Evolutionary conservation across 2,888 invertebrate species (phyloP).

Genomic region (Cyclophora punctaria): DNA sequence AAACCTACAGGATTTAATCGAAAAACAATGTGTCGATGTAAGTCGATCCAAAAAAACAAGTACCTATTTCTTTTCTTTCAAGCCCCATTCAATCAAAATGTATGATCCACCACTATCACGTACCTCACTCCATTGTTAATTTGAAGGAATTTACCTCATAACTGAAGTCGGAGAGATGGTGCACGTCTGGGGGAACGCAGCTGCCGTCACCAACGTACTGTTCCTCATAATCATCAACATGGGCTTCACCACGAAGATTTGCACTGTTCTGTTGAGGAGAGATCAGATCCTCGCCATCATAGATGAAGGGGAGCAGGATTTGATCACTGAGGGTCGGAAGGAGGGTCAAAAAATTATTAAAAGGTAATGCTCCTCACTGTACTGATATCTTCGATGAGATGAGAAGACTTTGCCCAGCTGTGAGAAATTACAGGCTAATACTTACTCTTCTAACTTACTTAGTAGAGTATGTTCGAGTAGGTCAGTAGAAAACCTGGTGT

Average conservation of each 20-base stretch:
- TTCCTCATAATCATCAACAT: constrained; percentile 49
- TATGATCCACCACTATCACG: not conserved
- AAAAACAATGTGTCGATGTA: too few relatives aligned
- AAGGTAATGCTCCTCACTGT: constrained; percentile 23
- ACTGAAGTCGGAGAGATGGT: constrained; percentile 52
- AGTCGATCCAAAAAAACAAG: too few relatives aligned
- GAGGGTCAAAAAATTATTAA: constrained; percentile 32
- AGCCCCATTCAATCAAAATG: too few relatives aligned
- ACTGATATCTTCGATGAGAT: not conserved
- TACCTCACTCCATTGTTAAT: not conserved
- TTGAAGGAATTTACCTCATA: constrained; percentile 39
- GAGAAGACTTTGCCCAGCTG: too few relatives aligned
- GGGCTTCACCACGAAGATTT: constrained; percentile 35
- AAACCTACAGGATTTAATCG: too few relatives aligned
- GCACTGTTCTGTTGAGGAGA: constrained; percentile 32
- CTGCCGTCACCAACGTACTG: constrained; percentile 43
- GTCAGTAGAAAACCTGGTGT: not conserved
- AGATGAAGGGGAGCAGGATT: constrained; percentile 26
- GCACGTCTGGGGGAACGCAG: constrained; percentile 48
- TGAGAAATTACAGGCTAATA: too few relatives aligned
- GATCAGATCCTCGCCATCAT: constrained; percentile 31
- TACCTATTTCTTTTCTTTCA: too few relatives aligned
- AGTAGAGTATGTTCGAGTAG: too few relatives aligned
- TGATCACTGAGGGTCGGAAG: constrained; percentile 23
- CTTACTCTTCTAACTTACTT: too few relatives aligned